Conservation (phyloP, 2,888 invertebrate genomes). For the Volucella bombylans region DNA sequence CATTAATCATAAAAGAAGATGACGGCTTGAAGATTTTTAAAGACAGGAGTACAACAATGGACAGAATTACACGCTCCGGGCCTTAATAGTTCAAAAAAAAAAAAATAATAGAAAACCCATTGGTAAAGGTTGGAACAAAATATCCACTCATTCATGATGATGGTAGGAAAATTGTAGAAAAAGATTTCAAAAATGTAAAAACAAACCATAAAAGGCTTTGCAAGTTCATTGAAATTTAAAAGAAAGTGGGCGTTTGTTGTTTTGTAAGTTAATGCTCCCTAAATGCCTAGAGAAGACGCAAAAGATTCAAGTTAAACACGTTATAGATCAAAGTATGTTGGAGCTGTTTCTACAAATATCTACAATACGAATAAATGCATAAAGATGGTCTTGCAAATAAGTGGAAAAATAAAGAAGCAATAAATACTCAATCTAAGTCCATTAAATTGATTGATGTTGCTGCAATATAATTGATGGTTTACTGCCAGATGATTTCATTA, state of each 20-base stretch:
- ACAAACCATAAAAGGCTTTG: conserved; percentile 34
- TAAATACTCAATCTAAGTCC: no score
- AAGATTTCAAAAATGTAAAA: conserved; percentile 11
- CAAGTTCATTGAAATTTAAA: conserved; percentile 53
- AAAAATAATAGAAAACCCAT: conserved; percentile 56
- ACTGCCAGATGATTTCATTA: no score
- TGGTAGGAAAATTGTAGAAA: neutral
- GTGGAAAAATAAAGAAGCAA: no score
- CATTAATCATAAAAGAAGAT: conserved; percentile 22
- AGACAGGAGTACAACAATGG: conserved; percentile 42
- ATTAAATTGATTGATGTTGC: no score
- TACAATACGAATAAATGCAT: no score
- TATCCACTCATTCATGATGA: neutral
- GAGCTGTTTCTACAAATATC: no score
- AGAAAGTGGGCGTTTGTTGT: conserved; percentile 50
- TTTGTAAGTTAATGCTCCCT: neutral
- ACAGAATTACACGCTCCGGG: conserved; percentile 18
- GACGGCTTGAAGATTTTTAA: conserved; percentile 23
- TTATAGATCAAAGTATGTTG: neutral
- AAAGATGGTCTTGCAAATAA: no score
- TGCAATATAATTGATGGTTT: no score
- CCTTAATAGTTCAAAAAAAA: conserved; percentile 48
- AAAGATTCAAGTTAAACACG: neutral
- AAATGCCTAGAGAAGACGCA: neutral
- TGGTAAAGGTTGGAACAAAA: conserved; percentile 59